Evolutionary conservation across 1,140 invertebrate species (phyloP).

Genomic region (Capitella teleta): DNA sequence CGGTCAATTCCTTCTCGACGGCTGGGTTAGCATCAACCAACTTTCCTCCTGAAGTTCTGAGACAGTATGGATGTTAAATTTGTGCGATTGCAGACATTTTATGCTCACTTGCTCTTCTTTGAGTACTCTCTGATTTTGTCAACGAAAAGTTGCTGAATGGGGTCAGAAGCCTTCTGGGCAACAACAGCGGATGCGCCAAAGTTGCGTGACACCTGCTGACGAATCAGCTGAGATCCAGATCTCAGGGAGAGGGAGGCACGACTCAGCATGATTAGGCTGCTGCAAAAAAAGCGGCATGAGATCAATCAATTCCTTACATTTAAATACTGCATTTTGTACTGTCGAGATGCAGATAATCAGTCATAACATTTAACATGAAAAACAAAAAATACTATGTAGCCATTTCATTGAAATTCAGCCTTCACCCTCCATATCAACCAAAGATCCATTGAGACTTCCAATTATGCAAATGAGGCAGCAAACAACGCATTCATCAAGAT

Average conservation of each 20-base stretch:
- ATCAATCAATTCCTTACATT: not conserved
- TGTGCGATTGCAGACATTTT: no score
- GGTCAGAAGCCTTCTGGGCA: slow-evolving; percentile 50
- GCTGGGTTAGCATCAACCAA: slow-evolving; percentile 68
- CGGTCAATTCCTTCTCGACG: slow-evolving; percentile 58
- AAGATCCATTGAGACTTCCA: no score
- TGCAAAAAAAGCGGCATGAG: not conserved
- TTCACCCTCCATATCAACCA: no score
- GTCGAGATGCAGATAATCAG: not conserved
- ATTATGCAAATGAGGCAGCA: no score
- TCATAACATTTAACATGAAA: not conserved
- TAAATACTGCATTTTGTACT: not conserved
- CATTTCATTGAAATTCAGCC: no score
- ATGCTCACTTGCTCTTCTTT: slow-evolving; percentile 53
- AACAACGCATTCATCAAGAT: no score
- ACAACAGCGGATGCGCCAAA: not conserved
- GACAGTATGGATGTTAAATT: not conserved
- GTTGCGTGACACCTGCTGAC: not conserved
- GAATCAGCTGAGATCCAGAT: not conserved
- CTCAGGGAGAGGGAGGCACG: not conserved
- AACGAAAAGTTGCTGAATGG: slow-evolving; percentile 85
- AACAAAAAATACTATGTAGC: not conserved
- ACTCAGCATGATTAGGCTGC: not conserved
- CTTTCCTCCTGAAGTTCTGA: slow-evolving; percentile 2
- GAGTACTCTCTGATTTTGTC: slow-evolving; percentile 87